Conservation (phyloP, 2,113 vertebrate species). For the Condylura cristata region DNA sequence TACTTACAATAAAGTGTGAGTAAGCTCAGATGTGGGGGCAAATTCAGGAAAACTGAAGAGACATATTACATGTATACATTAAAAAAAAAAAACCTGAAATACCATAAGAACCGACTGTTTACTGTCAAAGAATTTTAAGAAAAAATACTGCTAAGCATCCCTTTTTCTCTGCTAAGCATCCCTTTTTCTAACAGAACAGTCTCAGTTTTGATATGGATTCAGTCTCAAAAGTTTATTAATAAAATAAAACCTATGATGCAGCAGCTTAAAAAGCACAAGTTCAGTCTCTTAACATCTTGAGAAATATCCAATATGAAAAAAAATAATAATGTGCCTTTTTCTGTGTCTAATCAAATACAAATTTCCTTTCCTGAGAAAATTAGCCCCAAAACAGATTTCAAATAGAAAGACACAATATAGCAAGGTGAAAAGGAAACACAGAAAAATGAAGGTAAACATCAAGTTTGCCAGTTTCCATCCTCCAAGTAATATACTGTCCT, state of each 20-base stretch:
- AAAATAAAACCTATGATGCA: not conserved
- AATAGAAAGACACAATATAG: not conserved
- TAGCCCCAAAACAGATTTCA: conserved; percentile 3
- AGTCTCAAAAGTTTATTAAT: not conserved
- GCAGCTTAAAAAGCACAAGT: conserved; percentile 42
- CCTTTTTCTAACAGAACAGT: not conserved
- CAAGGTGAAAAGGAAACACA: not conserved
- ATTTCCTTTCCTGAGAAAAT: conserved; percentile 28
- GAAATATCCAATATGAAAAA: not conserved
- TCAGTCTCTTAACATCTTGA: not conserved
- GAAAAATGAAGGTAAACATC: not conserved
- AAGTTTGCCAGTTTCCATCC: not conserved
- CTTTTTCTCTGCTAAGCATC: not conserved
- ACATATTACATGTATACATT: not conserved
- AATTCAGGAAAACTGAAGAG: conserved; percentile 16
- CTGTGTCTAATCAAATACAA: conserved; percentile 39
- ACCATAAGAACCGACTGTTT: conserved; percentile 52
- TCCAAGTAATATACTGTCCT: not conserved
- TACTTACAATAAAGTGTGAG: not conserved
- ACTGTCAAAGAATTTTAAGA: conserved; percentile 34
- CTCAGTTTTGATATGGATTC: not conserved
- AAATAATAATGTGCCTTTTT: not conserved
- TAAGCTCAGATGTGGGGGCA: not conserved
- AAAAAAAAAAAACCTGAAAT: conserved; percentile 43
- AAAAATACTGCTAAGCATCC: conserved; percentile 32